Evolutionary conservation across 2,888 invertebrate species (phyloP).

Genomic region (Drepana falcataria): DNA sequence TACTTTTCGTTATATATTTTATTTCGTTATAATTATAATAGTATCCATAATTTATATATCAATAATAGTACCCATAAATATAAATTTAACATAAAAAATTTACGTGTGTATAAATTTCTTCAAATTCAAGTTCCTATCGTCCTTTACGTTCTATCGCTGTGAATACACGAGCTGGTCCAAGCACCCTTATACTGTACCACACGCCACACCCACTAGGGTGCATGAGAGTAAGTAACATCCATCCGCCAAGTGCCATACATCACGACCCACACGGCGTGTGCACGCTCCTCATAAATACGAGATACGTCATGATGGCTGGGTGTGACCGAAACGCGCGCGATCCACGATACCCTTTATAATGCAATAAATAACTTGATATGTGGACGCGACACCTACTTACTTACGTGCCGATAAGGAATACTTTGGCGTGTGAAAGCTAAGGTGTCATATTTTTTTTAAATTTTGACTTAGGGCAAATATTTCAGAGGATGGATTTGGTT

Average conservation of each 20-base stretch:
- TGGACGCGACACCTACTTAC: conserved; percentile 58
- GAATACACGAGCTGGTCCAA: not conserved
- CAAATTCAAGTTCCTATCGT: too few relatives aligned
- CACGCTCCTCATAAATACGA: conserved; percentile 54
- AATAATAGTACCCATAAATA: too few relatives aligned
- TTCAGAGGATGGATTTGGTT: not conserved
- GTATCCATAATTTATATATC: too few relatives aligned
- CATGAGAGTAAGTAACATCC: conserved; percentile 38
- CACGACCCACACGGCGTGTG: conserved; percentile 49
- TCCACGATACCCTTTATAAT: conserved; percentile 53
- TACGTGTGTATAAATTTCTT: too few relatives aligned
- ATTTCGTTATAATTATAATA: too few relatives aligned
- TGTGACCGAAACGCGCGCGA: conserved; percentile 42
- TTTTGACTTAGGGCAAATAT: not conserved
- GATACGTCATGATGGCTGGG: conserved; percentile 56
- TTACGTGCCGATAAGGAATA: conserved; percentile 31
- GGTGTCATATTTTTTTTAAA: not conserved
- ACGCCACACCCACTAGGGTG: conserved; percentile 37
- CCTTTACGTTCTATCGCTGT: too few relatives aligned
- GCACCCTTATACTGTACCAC: conserved; percentile 11
- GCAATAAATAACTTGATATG: conserved; percentile 60
- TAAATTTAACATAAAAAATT: too few relatives aligned
- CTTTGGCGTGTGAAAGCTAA: not conserved
- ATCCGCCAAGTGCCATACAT: conserved; percentile 48
- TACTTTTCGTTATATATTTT: too few relatives aligned